phyloP scores from a whole-genome alignment of 2,888 invertebrate species.

The Tipula unca region DNA sequence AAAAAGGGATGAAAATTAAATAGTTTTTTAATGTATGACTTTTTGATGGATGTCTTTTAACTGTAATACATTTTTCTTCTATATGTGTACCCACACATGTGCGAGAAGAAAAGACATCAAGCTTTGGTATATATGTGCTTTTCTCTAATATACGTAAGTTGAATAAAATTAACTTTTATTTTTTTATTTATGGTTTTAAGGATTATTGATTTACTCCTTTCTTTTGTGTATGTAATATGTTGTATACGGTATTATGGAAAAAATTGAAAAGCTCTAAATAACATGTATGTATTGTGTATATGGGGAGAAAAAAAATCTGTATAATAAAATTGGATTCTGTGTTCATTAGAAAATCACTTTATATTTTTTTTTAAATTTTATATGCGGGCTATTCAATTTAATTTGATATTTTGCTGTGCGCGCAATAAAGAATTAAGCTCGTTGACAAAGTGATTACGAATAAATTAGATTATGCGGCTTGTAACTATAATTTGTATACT shows the following conservation, averaged over 20 bases:
- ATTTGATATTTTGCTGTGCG: not conserved
- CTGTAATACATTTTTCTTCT: not conserved
- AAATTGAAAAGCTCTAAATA: not conserved
- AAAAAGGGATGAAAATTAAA: not conserved
- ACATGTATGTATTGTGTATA: not conserved
- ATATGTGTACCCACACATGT: not conserved
- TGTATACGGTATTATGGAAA: not conserved
- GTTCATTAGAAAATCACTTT: not conserved
- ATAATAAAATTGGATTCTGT: constrained; percentile 1
- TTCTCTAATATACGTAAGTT: not conserved
- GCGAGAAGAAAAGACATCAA: not conserved
- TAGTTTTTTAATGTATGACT: constrained; percentile 14
- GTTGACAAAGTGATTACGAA: not conserved
- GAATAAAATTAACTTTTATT: constrained; percentile 8
- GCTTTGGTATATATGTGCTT: not conserved
- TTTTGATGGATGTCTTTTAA: constrained; percentile 8
- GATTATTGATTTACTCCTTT: not conserved
- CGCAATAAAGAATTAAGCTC: not conserved
- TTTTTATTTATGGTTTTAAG: constrained; percentile 14
- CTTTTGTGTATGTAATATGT: not conserved
- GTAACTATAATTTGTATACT: not conserved
- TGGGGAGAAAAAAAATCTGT: not conserved
- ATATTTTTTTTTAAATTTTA: not conserved
- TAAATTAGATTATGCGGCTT: not conserved
- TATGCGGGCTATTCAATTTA: not conserved